Evolutionary conservation across 2,113 vertebrate species (phyloP).

Genomic region (Fulica atra): DNA sequence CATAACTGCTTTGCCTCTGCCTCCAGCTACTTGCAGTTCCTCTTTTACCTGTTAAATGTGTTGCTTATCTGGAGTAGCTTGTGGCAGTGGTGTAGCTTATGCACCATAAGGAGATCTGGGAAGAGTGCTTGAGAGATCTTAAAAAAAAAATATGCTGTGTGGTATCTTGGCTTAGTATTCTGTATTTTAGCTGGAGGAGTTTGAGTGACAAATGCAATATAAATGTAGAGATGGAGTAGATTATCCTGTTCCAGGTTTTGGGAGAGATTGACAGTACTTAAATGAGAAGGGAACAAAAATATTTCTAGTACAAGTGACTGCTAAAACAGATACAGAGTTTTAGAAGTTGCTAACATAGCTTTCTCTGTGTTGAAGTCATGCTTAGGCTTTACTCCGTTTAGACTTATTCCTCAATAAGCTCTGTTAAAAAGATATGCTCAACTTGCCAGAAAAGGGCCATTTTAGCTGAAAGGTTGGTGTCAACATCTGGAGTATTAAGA

Average conservation of each 20-base stretch:
- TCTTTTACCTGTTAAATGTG: not conserved
- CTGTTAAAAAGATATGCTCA: not conserved
- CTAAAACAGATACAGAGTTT: not conserved
- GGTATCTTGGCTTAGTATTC: not conserved
- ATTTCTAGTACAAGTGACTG: not conserved
- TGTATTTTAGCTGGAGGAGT: constrained; percentile 8
- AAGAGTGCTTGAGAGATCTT: not conserved
- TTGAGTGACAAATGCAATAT: constrained; percentile 55
- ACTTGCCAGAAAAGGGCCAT: not conserved
- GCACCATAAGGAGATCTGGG: not conserved
- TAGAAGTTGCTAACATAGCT: not conserved
- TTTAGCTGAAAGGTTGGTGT: not conserved
- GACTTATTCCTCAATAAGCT: not conserved
- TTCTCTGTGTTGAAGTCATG: not conserved
- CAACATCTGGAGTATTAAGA: not conserved
- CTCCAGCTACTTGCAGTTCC: not conserved
- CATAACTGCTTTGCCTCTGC: not conserved
- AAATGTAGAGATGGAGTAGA: constrained; percentile 35
- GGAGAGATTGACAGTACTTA: constrained; percentile 21
- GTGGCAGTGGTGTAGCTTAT: not conserved
- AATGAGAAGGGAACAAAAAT: not conserved
- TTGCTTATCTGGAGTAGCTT: constrained; percentile 22
- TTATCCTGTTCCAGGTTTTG: constrained; percentile 6
- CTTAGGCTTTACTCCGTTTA: not conserved
- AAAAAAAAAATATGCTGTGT: not conserved